Evolutionary conservation across 2,888 invertebrate genomes (phyloP), one percentile per base, ranked within the genome.

Genomic region (Clivina fossor): DNA sequence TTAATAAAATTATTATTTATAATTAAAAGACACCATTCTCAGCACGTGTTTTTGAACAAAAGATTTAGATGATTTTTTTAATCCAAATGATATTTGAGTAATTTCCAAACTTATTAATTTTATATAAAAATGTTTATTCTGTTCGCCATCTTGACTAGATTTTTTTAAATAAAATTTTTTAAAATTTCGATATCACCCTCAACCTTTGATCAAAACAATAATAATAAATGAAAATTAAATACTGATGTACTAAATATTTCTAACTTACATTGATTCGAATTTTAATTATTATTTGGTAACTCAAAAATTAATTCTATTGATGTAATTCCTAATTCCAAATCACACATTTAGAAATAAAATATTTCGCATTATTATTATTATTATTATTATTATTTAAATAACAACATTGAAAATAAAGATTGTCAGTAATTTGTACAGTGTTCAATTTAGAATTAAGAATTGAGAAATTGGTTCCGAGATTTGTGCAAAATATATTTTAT

Each of bases 341-440:
- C 13, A 19, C n/a, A 37, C n/a, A 28, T 49, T 38, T 20, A 22
- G 15, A 40, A 33, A 11, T 8, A 19, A 49, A 38, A 49, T 49
- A 49, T 49, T 49, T 49, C 49, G 37, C 40, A 37, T 38, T 38
- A 46, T 44, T n/a, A 46, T 46, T 19, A 30, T 20, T 49, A 11
- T 7, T n/a, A n/a, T n/a, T n/a, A n/a, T n/a, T n/a, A n/a, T n/a
- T n/a, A n/a, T n/a, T n/a, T 30, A 30, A 48, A 15, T 18, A 4
- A 22, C 30, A 30, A 32, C 20, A 19, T 40, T 40, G 24, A 9
- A 41, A 53, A 43, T 35, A 35, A 35, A 53, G 53, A 53, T 53
- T 53, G 53, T 53, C 53, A 9, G n/a, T 22, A 26, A 9, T 53
- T 53, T 53, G 53, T 53, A 53, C 53, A 43, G 41, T 53, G 47